Conservation (phyloP, 2,888 invertebrate species). For the Oscheius myriophilus region DNA sequence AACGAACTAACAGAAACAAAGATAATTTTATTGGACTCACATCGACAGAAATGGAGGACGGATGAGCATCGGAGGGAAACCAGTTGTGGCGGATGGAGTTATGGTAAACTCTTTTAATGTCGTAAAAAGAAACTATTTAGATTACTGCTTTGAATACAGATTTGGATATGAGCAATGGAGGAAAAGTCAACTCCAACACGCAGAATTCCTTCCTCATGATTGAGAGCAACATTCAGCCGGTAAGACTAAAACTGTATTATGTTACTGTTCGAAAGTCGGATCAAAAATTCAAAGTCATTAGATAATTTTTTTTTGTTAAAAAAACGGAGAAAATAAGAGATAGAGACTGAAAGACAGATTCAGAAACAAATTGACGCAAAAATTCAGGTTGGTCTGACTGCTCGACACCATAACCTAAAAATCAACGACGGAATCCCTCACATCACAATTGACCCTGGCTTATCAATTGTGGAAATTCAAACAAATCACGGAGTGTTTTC, state of each 20-base stretch:
- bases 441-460: constrained; percentile 37
- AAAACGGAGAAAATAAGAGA: neutral
- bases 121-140: neutral
- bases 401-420: constrained; percentile 40
- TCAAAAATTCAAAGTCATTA: too few relatives aligned
- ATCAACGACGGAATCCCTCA: constrained; percentile 43
- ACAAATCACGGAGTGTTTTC: constrained; percentile 34
- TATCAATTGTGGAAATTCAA: constrained; percentile 36
- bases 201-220: constrained; percentile 34
- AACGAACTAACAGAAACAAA: neutral
- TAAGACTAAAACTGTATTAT: constrained; percentile 1
- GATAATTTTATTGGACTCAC: constrained; percentile 29
- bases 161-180: constrained; percentile 37
- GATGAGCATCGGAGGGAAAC: constrained; percentile 34
- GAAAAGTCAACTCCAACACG: constrained; percentile 35
- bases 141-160: constrained; percentile 26
- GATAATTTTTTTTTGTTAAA: too few relatives aligned
- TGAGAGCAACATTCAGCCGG: constrained; percentile 36
- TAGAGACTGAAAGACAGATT: neutral
- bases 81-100: constrained; percentile 33
- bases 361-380: neutral
- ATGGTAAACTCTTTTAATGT: constrained; percentile 23
- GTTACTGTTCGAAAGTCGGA: neutral
- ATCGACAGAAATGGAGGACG: constrained; percentile 40
- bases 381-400: constrained; percentile 42